Base-by-base conservation (phyloP, 2,888 invertebrate species). In the Cheilosia urbana region DNA sequence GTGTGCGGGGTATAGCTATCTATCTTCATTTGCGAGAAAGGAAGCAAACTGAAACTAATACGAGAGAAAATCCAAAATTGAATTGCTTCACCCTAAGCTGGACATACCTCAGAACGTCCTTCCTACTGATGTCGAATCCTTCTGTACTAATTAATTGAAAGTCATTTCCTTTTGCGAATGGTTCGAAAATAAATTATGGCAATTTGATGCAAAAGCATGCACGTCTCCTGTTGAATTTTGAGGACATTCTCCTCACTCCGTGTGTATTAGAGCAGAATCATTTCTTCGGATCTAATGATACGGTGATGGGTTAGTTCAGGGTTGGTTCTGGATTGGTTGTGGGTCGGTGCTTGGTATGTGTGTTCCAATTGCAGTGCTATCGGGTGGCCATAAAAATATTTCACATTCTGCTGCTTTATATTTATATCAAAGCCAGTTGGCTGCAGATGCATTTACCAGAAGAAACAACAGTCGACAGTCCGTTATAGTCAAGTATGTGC, bases 121-220 rank as follows among this genome's bases (percentile, higher is more conserved):
- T 21, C 34, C 17, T 37, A 58, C 57, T 45, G 24, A 57, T 37
- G 37, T 13, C 58, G 60, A 80, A 68, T 66, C 60, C 75, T 65
- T 75, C 40, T 66, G 75, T 69, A 40, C 62, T 69, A 76, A 76
- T 75, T 81, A 81, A 81, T 81, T 81, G 76, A 81, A 81, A 75
- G 75, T 63, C 68, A 68, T 76, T 76, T 81, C 68, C 75, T 76
- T 63, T 73, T 34, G 57, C 69, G 40, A 81, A 57, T 62, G 57
- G 37, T 37, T 69, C 40, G 68, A 57, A 73, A 75, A 81, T 81
- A 81, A 81, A 81, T 81, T 75, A 63, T 81, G 55, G 76, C 81
- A 81, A 81, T 81, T 81, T 76, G 37, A 76, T 60, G 72, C 60
- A 72, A 24, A 51, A 62, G 72, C 27, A 51, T 49, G 19, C 51